Evolutionary conservation across 2,797 vertebrate genomes (phyloP).

Genomic region (Thunnus albacares): DNA sequence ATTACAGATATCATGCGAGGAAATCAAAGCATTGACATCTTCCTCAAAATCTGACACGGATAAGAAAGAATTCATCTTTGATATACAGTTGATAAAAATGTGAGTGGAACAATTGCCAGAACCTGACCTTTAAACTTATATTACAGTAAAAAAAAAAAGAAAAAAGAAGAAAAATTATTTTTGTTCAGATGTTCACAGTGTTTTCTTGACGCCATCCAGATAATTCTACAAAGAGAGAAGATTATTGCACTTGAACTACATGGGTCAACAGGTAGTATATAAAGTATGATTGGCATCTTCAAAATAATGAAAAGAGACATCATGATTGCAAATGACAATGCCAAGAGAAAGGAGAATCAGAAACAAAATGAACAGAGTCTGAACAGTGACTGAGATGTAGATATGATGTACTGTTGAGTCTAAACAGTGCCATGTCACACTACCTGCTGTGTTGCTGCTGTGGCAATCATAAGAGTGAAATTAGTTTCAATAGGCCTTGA

Average conservation of each 20-base stretch:
- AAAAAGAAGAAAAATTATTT: neutral
- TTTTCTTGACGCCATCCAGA: neutral
- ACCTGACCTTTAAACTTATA: slow-evolving; percentile 1
- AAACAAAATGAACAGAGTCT: neutral
- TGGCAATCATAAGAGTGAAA: slow-evolving; percentile 10
- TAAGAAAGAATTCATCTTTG: neutral
- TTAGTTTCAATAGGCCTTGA: slow-evolving; percentile 23
- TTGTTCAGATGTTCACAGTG: neutral
- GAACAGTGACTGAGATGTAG: neutral
- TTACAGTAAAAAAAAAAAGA: neutral
- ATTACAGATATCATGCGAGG: neutral
- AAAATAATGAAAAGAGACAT: neutral
- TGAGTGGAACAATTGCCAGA: neutral
- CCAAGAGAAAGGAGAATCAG: neutral
- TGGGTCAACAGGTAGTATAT: neutral
- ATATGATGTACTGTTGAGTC: neutral
- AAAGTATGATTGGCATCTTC: neutral
- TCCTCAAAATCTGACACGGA: neutral
- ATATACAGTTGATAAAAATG: neutral
- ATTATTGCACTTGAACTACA: neutral
- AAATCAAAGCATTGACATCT: neutral
- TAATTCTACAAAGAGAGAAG: neutral
- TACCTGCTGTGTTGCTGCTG: neutral
- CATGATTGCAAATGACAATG: neutral
- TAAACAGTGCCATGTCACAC: neutral